Percentiles rank a stretch among this genome's conserved stretches.
phyloP scores from a whole-genome alignment of 2,888 invertebrate species.

The Perithous albicinctus region DNA sequence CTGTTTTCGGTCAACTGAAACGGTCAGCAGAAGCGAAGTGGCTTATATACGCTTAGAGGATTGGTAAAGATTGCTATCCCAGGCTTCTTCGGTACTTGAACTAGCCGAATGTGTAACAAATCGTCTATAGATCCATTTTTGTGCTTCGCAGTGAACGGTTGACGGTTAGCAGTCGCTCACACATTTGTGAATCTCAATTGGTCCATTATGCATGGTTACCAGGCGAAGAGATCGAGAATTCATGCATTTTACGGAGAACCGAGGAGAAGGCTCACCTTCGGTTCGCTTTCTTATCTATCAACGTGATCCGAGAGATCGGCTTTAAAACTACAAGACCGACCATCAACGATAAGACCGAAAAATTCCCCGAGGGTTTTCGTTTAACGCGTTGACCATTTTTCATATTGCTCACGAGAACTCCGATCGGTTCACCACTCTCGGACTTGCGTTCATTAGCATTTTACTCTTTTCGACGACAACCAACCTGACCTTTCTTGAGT shows the following conservation, averaged over 20 bases:
- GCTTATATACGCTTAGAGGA: constrained; percentile 59
- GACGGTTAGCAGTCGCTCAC: background rate
- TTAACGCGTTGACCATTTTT: constrained; percentile 7
- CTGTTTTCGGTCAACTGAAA: constrained; percentile 64
- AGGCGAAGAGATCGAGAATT: background rate
- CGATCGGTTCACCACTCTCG: background rate
- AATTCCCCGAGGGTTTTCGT: background rate
- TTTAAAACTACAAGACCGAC: background rate
- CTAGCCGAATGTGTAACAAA: constrained; percentile 40
- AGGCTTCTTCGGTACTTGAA: constrained; percentile 22
- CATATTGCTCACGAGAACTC: background rate
- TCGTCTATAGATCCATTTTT: background rate
- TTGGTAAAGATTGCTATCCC: constrained; percentile 53
- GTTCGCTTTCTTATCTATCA: constrained; percentile 21
- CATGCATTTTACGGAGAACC: constrained; percentile 15
- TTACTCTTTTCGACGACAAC: background rate
- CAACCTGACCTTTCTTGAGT: background rate
- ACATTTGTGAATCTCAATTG: constrained; percentile 15
- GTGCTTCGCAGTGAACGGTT: background rate
- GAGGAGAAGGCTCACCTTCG: too few species aligned
- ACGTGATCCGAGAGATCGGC: constrained; percentile 11
- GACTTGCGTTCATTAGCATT: constrained; percentile 16
- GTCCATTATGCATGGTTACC: constrained; percentile 52
- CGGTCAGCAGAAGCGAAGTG: constrained; percentile 32
- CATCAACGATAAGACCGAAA: background rate